Base-by-base conservation (phyloP, 1,140 invertebrate genomes). In the Drosophila parvula region DNA sequence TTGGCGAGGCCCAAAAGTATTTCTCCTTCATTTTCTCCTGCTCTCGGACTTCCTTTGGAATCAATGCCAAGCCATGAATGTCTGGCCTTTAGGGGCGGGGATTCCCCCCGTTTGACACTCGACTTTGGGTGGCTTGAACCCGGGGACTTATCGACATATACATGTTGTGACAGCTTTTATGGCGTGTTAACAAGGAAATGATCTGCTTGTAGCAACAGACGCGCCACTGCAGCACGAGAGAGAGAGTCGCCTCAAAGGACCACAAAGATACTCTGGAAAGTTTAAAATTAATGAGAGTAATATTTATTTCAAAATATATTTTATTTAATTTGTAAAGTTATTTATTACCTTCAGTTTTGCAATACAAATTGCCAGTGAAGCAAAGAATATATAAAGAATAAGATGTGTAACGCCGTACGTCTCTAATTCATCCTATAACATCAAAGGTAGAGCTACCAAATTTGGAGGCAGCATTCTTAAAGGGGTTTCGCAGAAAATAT, bases 131-230 rank as follows among this genome's bases (percentile, higher is more conserved):
- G 67, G 61, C 70, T 82, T 79, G 78, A 81, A 80, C 74, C 65
- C 71, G 67, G 34, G 12, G 34, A 89, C 81, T 89, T 85, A 90
- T 90, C 86, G 85, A 90, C 86, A 85, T 77, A 79, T 88, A 89
- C 86, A 90, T 90, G 86, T 85, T 85, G 82, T 82, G 81, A 90
- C 86, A 90, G 81, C 86, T 85, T 90, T 90, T 90, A 90, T 85
- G 59, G 86, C 79, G 86, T 90, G 86, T 90, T 85, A 85, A 90
- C 86, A 90, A 90, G 85, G 73, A 90, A 79, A 90, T 90, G 76
- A 90, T 90, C 81, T 88, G 65, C 73, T 85, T 80, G 78, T 74
- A 67, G 38, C 65, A 64, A 50, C 65, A 50, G 44, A 74, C 76
- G 60, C 40, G n/a, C 34, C 57, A 67, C 50, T 65, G 28, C 28